A percentile compares a stretch with the other conserved stretches of the same genome.
Conservation (phyloP, 2,113 vertebrate species). For the Campylomormyrus numenius region DNA sequence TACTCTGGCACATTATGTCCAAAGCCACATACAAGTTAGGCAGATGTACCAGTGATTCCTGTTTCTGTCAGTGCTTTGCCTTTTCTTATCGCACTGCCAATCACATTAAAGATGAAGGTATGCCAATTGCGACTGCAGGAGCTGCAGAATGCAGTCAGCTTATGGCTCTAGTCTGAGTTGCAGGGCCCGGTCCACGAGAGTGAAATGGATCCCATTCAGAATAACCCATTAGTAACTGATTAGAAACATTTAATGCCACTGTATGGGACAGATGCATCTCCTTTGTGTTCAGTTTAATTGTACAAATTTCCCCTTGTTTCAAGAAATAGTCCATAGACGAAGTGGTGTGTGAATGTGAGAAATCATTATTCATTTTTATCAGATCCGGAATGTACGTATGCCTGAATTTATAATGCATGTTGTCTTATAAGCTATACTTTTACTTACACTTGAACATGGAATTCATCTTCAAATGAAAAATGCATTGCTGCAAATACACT, state of each 20-base stretch:
- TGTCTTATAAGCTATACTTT: neutral
- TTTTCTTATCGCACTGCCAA: neutral
- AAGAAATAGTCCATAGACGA: neutral
- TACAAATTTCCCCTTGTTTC: neutral
- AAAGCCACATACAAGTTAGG: neutral
- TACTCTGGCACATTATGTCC: neutral
- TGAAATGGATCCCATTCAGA: neutral
- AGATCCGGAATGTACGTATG: neutral
- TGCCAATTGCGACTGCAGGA: neutral
- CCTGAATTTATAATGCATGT: neutral
- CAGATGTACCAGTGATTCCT: neutral
- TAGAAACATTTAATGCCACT: neutral
- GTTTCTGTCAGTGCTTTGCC: neutral
- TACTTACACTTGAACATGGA: neutral
- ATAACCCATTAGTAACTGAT: neutral
- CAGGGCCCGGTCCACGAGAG: neutral
- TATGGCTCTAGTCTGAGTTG: neutral
- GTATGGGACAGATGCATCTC: neutral
- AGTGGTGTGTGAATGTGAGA: neutral
- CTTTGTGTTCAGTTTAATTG: neutral
- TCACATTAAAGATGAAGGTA: neutral
- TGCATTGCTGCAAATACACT: neutral
- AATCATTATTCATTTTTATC: neutral
- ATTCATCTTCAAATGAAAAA: neutral
- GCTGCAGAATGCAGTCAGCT: neutral